A percentile compares a stretch with the other conserved stretches of the same genome.
These are phyloP conservation scores for Danaus plexippus DNA, from an alignment of 1,140 invertebrate species.

Conservation along the genomic window DNA sequence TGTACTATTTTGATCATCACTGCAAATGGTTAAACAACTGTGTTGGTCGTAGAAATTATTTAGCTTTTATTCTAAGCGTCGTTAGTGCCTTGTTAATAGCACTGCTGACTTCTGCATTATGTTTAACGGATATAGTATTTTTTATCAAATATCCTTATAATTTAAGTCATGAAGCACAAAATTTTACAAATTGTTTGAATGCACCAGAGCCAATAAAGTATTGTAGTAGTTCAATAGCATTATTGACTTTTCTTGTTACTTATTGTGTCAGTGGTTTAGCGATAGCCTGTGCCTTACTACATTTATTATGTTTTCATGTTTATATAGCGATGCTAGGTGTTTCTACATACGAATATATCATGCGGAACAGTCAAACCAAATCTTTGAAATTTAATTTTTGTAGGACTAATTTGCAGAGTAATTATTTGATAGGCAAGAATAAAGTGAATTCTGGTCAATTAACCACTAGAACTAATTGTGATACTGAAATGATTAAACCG, in stretches of 20 bases:
- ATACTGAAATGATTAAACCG: constrained; percentile 18
- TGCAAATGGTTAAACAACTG: constrained; percentile 99
- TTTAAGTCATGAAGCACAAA: constrained; percentile 65
- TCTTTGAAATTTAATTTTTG: constrained; percentile 9
- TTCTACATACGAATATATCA: constrained; percentile 92
- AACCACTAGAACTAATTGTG: neutral
- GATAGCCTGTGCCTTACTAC: constrained; percentile 84
- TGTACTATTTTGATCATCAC: constrained; percentile 93
- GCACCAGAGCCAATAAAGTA: constrained; percentile 30
- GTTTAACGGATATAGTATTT: constrained; percentile 77
- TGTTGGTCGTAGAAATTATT: constrained; percentile 92
- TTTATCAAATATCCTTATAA: constrained; percentile 73
- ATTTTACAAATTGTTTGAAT: constrained; percentile 42
- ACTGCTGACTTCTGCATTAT: constrained; percentile 78
- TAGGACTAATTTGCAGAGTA: constrained; percentile 12
- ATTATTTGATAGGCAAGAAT: constrained; percentile 15
- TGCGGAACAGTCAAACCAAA: constrained; percentile 19
- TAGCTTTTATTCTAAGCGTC: constrained; percentile 87
- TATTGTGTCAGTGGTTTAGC: constrained; percentile 81
- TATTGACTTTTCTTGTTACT: constrained; percentile 76
- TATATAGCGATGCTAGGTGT: constrained; percentile 88
- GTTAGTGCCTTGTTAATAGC: constrained; percentile 85
- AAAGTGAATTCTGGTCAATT: constrained; percentile 14
- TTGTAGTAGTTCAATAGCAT: constrained; percentile 63
- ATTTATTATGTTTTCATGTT: constrained; percentile 91